Conservation (phyloP, 2,888 invertebrate genomes). For the Seira ritae region DNA sequence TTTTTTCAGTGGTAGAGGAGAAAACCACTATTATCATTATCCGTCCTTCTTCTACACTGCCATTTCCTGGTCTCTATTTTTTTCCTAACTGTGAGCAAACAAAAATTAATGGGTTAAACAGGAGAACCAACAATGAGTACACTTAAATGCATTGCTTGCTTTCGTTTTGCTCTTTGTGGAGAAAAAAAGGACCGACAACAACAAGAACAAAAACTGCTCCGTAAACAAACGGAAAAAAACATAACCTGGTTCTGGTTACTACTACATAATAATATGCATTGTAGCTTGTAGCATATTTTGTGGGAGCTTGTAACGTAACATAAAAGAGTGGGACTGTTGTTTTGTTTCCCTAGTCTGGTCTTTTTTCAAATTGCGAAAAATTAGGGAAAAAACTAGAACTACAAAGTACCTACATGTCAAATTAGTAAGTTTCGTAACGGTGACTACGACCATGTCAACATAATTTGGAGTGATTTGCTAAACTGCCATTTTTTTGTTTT, state of each 20-base stretch:
- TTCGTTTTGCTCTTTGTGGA: neutral
- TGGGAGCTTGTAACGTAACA: neutral
- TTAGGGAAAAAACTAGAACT: neutral
- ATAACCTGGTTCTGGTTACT: too few relatives aligned
- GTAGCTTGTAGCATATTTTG: neutral
- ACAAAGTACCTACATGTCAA: neutral
- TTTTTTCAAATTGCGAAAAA: conserved; percentile 2
- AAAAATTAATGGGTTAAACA: conserved; percentile 26
- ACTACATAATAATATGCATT: neutral
- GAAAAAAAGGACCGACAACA: neutral
- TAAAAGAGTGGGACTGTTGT: neutral
- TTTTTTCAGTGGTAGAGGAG: conserved; percentile 12
- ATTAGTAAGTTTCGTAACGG: neutral
- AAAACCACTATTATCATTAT: conserved; percentile 39
- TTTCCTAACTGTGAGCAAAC: conserved; percentile 25
- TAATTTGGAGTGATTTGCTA: neutral
- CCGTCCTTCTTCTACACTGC: conserved; percentile 21
- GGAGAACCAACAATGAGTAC: conserved; percentile 14
- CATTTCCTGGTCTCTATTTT: conserved; percentile 13
- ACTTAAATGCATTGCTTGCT: too few relatives aligned
- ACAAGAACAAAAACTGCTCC: neutral
- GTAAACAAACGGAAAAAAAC: neutral
- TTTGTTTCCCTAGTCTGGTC: neutral
- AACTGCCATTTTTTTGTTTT: too few relatives aligned
- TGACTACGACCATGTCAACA: neutral